Evolutionary conservation across 2,888 invertebrate genomes (phyloP).

Genomic region (Psococerastis gibbosa): DNA sequence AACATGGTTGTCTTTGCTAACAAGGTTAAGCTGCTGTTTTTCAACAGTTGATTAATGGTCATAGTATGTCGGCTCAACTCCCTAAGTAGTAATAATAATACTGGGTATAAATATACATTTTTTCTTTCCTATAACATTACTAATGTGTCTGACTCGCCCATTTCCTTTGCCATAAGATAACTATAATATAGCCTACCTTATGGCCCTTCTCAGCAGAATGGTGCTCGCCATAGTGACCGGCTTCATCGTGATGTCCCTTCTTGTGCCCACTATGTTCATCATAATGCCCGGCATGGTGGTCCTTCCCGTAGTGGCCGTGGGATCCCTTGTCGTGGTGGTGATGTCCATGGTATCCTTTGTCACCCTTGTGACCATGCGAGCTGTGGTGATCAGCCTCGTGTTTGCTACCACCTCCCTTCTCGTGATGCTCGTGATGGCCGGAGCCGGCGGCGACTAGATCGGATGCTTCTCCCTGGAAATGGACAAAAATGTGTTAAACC

Average conservation of each 20-base stretch:
- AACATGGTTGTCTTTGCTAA: too few relatives aligned
- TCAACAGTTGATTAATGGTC: too few relatives aligned
- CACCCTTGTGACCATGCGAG: slow-evolving; percentile 47
- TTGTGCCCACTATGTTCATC: slow-evolving; percentile 42
- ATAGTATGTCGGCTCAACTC: too few relatives aligned
- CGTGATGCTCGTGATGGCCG: slow-evolving; percentile 27
- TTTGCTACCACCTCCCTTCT: slow-evolving; percentile 46
- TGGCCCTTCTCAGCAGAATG: slow-evolving; percentile 48
- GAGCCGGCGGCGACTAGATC: slow-evolving; percentile 34
- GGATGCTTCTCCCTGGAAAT: slow-evolving; percentile 18
- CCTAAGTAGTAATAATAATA: too few relatives aligned
- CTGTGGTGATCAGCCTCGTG: slow-evolving; percentile 43
- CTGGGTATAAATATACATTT: too few relatives aligned
- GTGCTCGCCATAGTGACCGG: slow-evolving; percentile 40
- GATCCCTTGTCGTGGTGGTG: slow-evolving; percentile 53
- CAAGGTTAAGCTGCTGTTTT: too few relatives aligned
- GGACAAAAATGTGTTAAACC: too few relatives aligned
- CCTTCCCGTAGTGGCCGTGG: slow-evolving; percentile 55
- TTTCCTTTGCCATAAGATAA: too few relatives aligned
- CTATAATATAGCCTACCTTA: too few relatives aligned
- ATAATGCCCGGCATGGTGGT: slow-evolving; percentile 50
- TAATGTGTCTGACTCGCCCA: too few relatives aligned
- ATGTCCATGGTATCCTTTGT: slow-evolving; percentile 49
- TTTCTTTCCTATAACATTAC: too few relatives aligned
- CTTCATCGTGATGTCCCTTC: slow-evolving; percentile 43